Evolutionary conservation across 2,888 invertebrate genomes (phyloP), one percentile per base, ranked within the genome.

Genomic region (Chloroclysta siterata): DNA sequence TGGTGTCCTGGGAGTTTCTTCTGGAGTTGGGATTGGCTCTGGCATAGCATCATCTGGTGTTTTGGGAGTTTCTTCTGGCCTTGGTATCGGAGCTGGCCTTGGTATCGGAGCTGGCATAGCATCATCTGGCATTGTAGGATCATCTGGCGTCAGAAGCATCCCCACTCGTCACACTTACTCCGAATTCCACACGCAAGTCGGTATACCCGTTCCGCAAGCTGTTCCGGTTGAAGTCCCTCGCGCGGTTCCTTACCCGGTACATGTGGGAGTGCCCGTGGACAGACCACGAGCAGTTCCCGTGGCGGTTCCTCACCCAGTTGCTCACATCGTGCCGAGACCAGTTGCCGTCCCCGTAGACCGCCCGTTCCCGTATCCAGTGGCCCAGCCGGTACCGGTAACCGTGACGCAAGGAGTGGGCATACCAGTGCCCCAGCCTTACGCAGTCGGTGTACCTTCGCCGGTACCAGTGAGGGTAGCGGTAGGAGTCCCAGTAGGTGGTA

Each of bases 371-470:
- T 94, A 94, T 33, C 90, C 93, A 0, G 88, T 94, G 0, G 88
- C 94, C 11, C 94, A 94, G 58, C 94, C 94, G 0, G 89, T 93
- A 1, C 93, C 94, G 0, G 90, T 94, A 0, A 85, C 90, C 1
- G 80, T 94, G 0, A 93, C 93, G 0, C 94, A 94, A 72, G 90
- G 90, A 0, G 88, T 94, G 0, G 89, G 90, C 0, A 90, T 94
- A 42, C 94, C 94, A 0, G 93, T 94, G 0, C 93, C 94, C 0
- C 93, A 93, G 60, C 94, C 94, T 10, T 92, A 94, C 47, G 83
- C 86, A 1, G 93, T 90, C 59, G 84, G 79, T 52, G 88, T 88
- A 29, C 90, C 88, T 46, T 88, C 87, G 13, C 87, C 86, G 29
- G 90, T 85, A 51, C 88, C 87, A 56, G 90, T 85, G 0, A 81